These are phyloP conservation scores for Ianthella basta DNA, from an alignment of 37 sponge, comb jelly and placozoan genomes.

Conservation along the genomic window DNA sequence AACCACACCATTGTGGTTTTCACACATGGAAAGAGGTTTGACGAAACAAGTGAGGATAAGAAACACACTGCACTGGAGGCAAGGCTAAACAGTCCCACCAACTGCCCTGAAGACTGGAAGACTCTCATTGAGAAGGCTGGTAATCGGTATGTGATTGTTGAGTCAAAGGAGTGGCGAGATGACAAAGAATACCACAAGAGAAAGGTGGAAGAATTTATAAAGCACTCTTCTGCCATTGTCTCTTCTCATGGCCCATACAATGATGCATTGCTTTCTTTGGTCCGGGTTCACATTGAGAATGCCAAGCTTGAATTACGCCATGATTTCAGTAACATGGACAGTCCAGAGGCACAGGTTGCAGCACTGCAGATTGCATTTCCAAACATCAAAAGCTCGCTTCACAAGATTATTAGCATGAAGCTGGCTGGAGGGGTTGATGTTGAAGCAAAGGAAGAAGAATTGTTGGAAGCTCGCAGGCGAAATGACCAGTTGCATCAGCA, in stretches of 20 bases:
- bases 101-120: not conserved
- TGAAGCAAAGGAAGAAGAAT: not conserved
- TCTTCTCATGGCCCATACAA: not conserved
- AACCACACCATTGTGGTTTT: not conserved
- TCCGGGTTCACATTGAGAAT: not conserved
- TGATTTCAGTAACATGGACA: not conserved
- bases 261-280: not conserved
- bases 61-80: too few relatives aligned
- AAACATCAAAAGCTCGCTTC: not conserved
- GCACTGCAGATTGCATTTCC: not conserved
- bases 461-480: not conserved
- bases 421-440: not conserved
- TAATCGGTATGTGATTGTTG: slow-evolving; percentile 23
- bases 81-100: too few relatives aligned
- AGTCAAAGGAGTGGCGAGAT: not conserved
- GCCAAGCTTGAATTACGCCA: not conserved
- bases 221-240: not conserved
- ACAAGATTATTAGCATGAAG: not conserved
- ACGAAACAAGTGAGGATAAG: not conserved
- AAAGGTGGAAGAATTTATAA: not conserved
- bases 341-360: not conserved
- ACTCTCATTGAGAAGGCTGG: not conserved
- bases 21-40: not conserved
- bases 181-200: not conserved
- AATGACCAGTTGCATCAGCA: not conserved